Conservation (phyloP, 2,888 invertebrate genomes). For the Eumerus sabulonum region DNA sequence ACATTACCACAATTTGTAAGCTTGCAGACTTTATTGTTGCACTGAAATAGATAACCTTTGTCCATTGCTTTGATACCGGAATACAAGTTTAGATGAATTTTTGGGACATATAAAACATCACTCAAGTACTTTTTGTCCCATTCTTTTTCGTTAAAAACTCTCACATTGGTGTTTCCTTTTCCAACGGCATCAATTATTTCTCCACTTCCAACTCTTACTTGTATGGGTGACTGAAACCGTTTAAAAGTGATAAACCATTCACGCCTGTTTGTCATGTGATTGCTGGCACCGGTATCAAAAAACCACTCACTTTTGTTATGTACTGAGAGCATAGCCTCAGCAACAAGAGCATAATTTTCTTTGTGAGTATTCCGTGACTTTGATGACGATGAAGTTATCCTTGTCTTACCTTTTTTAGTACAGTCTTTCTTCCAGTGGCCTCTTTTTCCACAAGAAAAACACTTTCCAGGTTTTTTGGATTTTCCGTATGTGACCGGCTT, state of each 20-base stretch:
- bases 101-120: slow-evolving; percentile 47
- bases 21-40: slow-evolving; percentile 20
- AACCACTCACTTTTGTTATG: slow-evolving; percentile 39
- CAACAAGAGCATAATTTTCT: neutral
- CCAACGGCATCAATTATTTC: slow-evolving; percentile 28
- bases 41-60: slow-evolving; percentile 21
- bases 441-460: slow-evolving; percentile 1
- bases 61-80: slow-evolving; percentile 14
- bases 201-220: slow-evolving; percentile 36
- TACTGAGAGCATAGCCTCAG: neutral
- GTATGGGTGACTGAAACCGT: slow-evolving; percentile 14
- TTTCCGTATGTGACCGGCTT: too few relatives aligned
- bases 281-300: slow-evolving; percentile 59
- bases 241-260: slow-evolving; percentile 29
- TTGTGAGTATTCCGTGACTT: neutral
- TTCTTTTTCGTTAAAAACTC: slow-evolving; percentile 38
- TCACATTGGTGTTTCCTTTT: slow-evolving; percentile 45
- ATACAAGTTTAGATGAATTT: slow-evolving; percentile 21
- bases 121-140: slow-evolving; percentile 45
- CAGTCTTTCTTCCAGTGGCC: slow-evolving; percentile 6
- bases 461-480: neutral
- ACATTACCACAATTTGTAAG: slow-evolving; percentile 28
- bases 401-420: neutral
- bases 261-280: slow-evolving; percentile 46
- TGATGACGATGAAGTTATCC: neutral